phyloP scores from a whole-genome alignment of 1,140 invertebrate genomes.

The Euwallacea similis region DNA sequence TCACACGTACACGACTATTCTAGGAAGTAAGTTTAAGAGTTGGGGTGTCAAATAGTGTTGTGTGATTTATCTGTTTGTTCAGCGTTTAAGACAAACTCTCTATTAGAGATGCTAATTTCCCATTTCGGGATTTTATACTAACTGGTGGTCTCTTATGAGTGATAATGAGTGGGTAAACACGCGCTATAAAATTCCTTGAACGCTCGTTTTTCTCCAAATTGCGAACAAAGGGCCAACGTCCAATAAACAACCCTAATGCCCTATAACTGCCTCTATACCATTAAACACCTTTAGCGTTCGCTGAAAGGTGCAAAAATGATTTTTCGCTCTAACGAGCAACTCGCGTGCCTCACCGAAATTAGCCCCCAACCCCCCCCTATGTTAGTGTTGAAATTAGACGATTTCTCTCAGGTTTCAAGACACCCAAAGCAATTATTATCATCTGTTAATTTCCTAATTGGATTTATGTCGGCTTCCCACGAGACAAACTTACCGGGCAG shows the following conservation, averaged over 20 bases:
- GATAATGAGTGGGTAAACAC: no score
- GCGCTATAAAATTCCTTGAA: no score
- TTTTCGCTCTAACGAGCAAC: conserved; percentile 18
- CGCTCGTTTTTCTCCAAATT: no score
- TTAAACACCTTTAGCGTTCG: conserved; percentile 29
- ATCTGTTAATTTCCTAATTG: background rate
- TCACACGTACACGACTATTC: conserved; percentile 10
- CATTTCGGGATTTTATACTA: conserved; percentile 19
- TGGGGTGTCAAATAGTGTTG: conserved; percentile 20
- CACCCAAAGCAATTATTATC: background rate
- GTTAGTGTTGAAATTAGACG: conserved; percentile 3
- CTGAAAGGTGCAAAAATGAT: conserved; percentile 33
- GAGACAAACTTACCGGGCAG: conserved; percentile 43
- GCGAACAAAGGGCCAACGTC: conserved; percentile 22
- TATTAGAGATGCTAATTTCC: conserved; percentile 36
- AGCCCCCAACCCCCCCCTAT: background rate
- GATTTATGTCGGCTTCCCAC: background rate
- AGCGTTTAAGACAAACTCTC: conserved; percentile 32
- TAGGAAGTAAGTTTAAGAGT: conserved; percentile 20
- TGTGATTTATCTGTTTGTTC: conserved; percentile 36
- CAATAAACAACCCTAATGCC: conserved; percentile 24
- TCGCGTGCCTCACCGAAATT: conserved; percentile 14
- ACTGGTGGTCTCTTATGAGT: conserved; percentile 22
- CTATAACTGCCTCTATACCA: conserved; percentile 17
- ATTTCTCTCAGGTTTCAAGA: background rate